These are phyloP conservation scores for Empidonax traillii DNA, from an alignment of 2,113 vertebrate species.

Conservation along the genomic window DNA sequence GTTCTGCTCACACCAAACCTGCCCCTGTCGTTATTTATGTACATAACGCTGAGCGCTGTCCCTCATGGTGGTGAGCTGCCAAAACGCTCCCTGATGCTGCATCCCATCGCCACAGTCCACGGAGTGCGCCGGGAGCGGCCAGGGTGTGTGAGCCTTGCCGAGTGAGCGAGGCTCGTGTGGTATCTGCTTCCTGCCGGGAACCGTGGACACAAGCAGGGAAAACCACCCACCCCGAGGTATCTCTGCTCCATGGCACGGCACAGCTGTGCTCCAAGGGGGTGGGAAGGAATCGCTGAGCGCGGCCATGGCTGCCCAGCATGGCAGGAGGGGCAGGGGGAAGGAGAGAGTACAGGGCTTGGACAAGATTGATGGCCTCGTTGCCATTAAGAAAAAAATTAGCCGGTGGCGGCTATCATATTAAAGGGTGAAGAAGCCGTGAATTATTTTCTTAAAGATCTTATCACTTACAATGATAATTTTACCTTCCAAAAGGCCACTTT, in stretches of 20 bases:
- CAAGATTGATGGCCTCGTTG: conserved; percentile 85
- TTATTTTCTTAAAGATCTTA: conserved; percentile 92
- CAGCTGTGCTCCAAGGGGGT: not conserved
- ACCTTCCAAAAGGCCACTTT: conserved; percentile 91
- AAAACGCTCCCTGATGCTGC: not conserved
- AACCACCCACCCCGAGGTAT: rapidly evolving
- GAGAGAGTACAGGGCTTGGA: conserved; percentile 56
- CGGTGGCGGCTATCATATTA: conserved; percentile 87
- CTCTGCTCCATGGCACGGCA: not conserved
- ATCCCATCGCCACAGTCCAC: rapidly evolving
- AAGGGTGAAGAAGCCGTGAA: conserved; percentile 90
- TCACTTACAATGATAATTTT: conserved; percentile 91
- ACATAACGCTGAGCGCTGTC: rapidly evolving
- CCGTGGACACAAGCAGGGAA: rapidly evolving
- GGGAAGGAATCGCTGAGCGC: not conserved
- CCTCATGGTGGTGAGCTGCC: not conserved
- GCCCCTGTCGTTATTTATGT: rapidly evolving
- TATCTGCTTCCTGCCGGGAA: not conserved
- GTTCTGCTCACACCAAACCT: rapidly evolving
- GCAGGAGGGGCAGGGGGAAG: conserved; percentile 58
- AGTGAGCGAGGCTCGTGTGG: rapidly evolving
- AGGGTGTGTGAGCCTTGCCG: not conserved
- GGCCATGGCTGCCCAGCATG: not conserved
- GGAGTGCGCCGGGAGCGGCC: rapidly evolving
- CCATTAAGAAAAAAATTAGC: conserved; percentile 91